Base-by-base conservation (phyloP, 2,113 vertebrate species). In the Misgurnus mizolepis region DNA sequence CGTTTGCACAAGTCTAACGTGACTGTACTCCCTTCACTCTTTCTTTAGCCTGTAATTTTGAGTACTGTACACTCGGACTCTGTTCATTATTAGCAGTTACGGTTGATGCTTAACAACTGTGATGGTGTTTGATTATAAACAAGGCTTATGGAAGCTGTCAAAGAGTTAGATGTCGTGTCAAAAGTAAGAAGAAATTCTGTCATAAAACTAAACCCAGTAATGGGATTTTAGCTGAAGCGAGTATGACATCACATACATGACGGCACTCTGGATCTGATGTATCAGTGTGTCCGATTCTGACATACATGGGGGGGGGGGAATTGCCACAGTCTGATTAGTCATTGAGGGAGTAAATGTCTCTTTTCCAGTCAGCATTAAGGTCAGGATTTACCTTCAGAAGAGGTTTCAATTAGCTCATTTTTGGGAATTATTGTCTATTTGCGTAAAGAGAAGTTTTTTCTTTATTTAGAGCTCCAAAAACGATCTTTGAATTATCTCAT, bases 11-110 rank as follows among this genome's bases (percentile, higher is more conserved):
- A 56, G 56, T 15, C 43, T 43, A 8, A 69, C 34, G 41, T 60
- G 14, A 64, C 50, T 62, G 76, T 65, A 80, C 49, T 53, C 53
- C 65, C 53, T 40, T 67, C 39, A 58, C 49, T 43, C 80, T 67
- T 47, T 65, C 43, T 40, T 56, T 82, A 68, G 68, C 79, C 79
- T 67, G 67, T 41, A 66, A 72, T 71, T 55, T 15, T 64, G 64
- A 64, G 72, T 83, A 76, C 85, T 86, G 82, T 88, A 79, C 81
- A 69, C 80, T 87, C 85, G 76, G 79, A 86, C 79, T 79, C 53
- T 39, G 76, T 86, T 90, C 89, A 92, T 92, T 88, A 88, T 87
- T 87, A 84, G 84, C 87, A 88, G 83, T 90, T 89, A 87, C 84
- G 79, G 84, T 64, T 67, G 72, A 85, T 80, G 83, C 89, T 92